These are phyloP conservation scores for Miniopterus natalensis DNA, from an alignment of 2,113 vertebrate species.

Conservation along the genomic window DNA sequence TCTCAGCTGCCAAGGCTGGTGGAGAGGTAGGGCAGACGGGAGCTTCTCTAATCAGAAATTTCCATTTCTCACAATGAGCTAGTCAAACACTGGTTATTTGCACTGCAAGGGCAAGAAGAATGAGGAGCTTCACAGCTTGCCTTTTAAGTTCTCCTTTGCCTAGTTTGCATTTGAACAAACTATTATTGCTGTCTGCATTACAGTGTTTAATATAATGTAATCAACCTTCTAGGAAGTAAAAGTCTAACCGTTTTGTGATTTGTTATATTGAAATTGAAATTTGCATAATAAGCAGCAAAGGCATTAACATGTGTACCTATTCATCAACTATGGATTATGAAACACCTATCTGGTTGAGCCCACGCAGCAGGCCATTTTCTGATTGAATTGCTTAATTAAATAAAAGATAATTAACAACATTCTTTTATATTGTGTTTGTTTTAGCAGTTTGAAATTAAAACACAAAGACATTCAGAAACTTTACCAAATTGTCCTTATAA, in stretches of 20 bases:
- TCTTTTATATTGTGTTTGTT: neutral
- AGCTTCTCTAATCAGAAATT: neutral
- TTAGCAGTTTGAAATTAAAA: constrained; percentile 55
- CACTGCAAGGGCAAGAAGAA: neutral
- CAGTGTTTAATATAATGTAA: constrained; percentile 55
- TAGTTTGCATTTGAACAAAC: constrained; percentile 52
- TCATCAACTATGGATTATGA: constrained; percentile 64
- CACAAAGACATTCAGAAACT: constrained; percentile 37
- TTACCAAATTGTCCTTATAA: constrained; percentile 14
- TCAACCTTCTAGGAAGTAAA: constrained; percentile 58
- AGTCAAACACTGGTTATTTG: neutral
- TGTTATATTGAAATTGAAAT: constrained; percentile 67
- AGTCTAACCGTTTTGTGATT: constrained; percentile 49
- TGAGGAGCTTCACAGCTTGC: neutral
- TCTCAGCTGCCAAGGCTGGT: neutral
- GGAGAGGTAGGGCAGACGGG: neutral
- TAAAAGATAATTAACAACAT: constrained; percentile 64
- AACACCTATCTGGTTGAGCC: constrained; percentile 27
- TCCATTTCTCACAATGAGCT: neutral
- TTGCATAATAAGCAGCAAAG: constrained; percentile 71
- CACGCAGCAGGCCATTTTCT: constrained; percentile 54
- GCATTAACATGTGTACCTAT: neutral
- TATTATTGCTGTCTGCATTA: constrained; percentile 56
- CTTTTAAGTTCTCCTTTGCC: constrained; percentile 57
- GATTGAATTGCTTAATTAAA: constrained; percentile 70